Conservation (phyloP, 1,140 invertebrate genomes). For the Lycorma delicatula region DNA sequence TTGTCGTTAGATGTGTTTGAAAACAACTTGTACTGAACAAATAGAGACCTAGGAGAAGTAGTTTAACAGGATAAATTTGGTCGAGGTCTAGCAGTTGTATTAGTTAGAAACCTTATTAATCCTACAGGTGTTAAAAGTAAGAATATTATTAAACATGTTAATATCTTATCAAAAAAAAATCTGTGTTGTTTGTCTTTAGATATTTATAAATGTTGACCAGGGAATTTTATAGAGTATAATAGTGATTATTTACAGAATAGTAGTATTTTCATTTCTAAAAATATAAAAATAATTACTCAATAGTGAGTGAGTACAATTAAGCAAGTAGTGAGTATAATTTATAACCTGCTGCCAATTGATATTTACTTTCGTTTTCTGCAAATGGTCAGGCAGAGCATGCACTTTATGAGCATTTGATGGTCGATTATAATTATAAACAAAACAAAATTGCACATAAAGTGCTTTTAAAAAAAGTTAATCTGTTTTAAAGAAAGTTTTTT, state of each 20-base stretch:
- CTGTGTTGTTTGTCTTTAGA: neutral
- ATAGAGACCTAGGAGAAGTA: conserved; percentile 72
- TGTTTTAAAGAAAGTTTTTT: too few species aligned
- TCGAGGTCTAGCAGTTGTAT: conserved; percentile 73
- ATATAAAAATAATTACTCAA: neutral
- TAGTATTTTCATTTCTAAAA: neutral
- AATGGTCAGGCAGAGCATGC: too few species aligned
- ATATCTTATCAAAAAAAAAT: conserved; percentile 4
- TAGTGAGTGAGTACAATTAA: neutral
- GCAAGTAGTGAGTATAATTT: too few species aligned
- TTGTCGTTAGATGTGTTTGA: conserved; percentile 89
- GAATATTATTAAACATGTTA: conserved; percentile 14
- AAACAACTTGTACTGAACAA: conserved; percentile 81
- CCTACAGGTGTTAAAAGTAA: conserved; percentile 75
- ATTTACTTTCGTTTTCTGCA: too few species aligned
- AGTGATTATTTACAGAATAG: conserved; percentile 10
- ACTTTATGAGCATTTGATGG: too few species aligned
- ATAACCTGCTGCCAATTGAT: too few species aligned
- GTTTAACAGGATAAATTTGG: conserved; percentile 92
- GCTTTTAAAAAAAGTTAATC: too few species aligned
- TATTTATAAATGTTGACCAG: neutral
- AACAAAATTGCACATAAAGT: too few species aligned
- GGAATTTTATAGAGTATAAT: neutral
- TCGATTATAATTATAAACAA: too few species aligned
- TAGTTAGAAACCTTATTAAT: conserved; percentile 69